Base-by-base conservation (phyloP, 2,797 vertebrate genomes). In the Lithobates pipiens region DNA sequence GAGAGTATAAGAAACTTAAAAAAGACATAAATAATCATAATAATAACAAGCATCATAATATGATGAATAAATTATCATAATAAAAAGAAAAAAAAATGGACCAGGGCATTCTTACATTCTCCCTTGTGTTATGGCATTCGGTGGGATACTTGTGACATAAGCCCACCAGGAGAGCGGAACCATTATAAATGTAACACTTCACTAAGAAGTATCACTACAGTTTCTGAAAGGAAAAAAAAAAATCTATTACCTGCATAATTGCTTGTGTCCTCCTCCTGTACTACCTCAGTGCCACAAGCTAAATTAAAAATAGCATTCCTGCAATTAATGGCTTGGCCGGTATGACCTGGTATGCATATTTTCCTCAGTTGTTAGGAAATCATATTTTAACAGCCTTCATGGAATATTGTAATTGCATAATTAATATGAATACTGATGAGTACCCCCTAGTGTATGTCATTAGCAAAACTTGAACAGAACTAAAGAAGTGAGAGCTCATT, bases 341-440 rank as follows among this genome's bases (percentile, higher is more conserved):
- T 36, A 50, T 86, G 85, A 86, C 85, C 85, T 70, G 76, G 74
- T 82, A 73, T 77, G 80, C 80, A 83, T 82, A 86, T 82, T 86
- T 78, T 86, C 57, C 85, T 86, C 80, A 82, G 80, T 83, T 82
- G 80, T 77, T 78, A 83, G 85, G 67, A 86, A 83, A 82, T 82
- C 80, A 82, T 77, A 74, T 86, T 78, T 86, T 86, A 86, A 83
- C 80, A 78, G 85, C 80, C 85, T 82, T 86, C 75, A 82, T 78
- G 80, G 75, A 82, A 86, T 83, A 83, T 77, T 78, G 68, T 86
- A 86, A 86, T 82, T 86, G 80, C 80, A 83, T 86, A 86, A 86
- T 86, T 86, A 86, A 86, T 86, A 86, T 77, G 85, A 83, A 86
- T 83, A 78, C 78, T 77, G 80, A 86, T 82, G 76, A 86, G 80